These are phyloP conservation scores for Tyrophagus putrescentiae DNA, from an alignment of 1,140 invertebrate genomes.

Conservation along the genomic window DNA sequence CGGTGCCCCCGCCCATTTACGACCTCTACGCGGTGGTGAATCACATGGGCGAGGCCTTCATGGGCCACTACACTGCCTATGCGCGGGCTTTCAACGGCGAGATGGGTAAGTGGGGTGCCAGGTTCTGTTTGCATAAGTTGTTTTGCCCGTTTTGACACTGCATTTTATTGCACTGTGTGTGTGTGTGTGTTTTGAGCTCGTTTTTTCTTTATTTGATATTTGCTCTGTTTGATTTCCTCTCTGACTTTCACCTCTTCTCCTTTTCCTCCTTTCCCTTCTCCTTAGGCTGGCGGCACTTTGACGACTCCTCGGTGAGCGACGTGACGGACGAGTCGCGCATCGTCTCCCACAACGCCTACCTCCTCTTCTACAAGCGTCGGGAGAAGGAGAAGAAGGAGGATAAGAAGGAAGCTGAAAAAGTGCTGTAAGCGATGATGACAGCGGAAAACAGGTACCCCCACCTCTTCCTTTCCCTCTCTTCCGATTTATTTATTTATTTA, in stretches of 20 bases:
- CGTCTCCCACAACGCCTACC: conserved; percentile 35
- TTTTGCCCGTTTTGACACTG: too few species aligned
- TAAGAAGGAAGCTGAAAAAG: too few species aligned
- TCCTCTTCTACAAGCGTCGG: conserved; percentile 38
- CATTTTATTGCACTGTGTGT: too few species aligned
- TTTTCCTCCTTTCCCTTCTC: not conserved
- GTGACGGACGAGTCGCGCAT: conserved; percentile 33
- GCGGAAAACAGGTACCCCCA: too few species aligned
- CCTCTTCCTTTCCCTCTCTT: too few species aligned
- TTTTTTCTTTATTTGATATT: conserved; percentile 3
- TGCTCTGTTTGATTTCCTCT: not conserved
- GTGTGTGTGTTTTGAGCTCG: too few species aligned
- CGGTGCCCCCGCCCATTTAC: conserved; percentile 34
- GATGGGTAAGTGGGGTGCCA: not conserved
- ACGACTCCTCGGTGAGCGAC: conserved; percentile 36
- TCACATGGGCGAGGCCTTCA: conserved; percentile 40
- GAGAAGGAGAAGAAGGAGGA: too few species aligned
- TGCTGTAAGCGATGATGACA: too few species aligned
- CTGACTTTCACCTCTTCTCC: not conserved
- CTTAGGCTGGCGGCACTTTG: conserved; percentile 38
- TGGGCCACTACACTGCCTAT: conserved; percentile 42
- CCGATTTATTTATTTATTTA: too few species aligned
- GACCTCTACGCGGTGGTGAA: conserved; percentile 43
- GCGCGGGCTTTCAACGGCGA: conserved; percentile 32
- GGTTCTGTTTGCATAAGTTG: too few species aligned